These are phyloP conservation scores for Sebastes cheni DNA, from an alignment of 2,797 vertebrate genomes.

Conservation along the genomic window DNA sequence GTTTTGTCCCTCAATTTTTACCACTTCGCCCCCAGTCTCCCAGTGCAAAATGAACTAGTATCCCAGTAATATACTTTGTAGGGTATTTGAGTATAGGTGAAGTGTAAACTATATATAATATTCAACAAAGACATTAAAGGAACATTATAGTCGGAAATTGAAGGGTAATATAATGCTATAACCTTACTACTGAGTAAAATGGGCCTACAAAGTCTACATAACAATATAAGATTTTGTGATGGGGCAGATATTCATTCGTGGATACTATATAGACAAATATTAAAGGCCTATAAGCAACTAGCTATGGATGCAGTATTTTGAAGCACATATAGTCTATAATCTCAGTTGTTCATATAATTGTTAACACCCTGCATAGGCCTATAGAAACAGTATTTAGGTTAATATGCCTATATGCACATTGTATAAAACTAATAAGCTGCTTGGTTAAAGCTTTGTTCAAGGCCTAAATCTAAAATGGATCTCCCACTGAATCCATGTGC, in stretches of 20 bases:
- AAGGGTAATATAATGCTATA: background rate
- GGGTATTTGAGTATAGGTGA: background rate
- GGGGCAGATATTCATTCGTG: background rate
- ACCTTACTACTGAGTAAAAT: background rate
- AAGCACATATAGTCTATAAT: background rate
- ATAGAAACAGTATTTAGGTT: background rate
- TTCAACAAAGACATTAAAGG: background rate
- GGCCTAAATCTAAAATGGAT: slow-evolving; percentile 49
- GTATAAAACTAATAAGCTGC: slow-evolving; percentile 17
- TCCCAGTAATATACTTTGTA: background rate
- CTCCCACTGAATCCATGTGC: slow-evolving; percentile 17
- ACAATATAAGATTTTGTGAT: too few relatives aligned
- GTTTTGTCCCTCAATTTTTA: background rate
- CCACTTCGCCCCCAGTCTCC: background rate
- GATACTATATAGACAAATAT: background rate
- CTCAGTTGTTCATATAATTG: background rate
- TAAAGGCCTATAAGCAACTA: background rate
- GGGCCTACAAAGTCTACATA: background rate
- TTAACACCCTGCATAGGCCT: background rate
- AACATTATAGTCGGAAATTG: background rate
- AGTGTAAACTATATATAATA: background rate
- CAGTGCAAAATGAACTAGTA: background rate
- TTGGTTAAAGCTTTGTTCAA: slow-evolving; percentile 24
- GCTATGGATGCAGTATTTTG: background rate
- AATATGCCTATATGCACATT: slow-evolving; percentile 16